A percentile compares a stretch with the other conserved stretches of the same genome.
phyloP scores from a whole-genome alignment of 2,888 invertebrate genomes.

The Cetonia aurata region DNA sequence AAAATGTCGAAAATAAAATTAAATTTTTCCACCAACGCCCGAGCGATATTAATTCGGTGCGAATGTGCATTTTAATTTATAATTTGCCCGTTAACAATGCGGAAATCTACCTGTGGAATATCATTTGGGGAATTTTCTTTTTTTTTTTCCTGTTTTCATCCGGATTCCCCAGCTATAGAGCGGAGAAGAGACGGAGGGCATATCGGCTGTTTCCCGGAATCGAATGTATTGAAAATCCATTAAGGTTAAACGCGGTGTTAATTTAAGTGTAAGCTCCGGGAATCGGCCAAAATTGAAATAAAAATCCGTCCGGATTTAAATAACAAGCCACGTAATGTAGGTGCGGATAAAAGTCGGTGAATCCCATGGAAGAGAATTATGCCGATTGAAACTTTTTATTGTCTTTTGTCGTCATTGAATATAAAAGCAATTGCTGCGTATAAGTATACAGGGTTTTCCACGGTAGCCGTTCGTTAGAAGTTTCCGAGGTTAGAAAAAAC shows the following conservation, averaged over 20 bases:
- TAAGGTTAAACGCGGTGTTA: slow-evolving; percentile 64
- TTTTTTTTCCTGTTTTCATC: background rate
- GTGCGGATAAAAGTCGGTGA: slow-evolving; percentile 57
- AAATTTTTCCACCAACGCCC: slow-evolving; percentile 14
- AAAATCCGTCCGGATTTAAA: slow-evolving; percentile 64
- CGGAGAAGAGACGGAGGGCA: slow-evolving; percentile 5
- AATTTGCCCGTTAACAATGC: slow-evolving; percentile 23
- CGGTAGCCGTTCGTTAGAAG: too few relatives aligned
- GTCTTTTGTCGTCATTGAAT: background rate
- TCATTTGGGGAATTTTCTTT: slow-evolving; percentile 27
- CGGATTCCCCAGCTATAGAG: background rate
- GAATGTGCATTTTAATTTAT: slow-evolving; percentile 30
- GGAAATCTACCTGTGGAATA: slow-evolving; percentile 34
- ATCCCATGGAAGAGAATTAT: slow-evolving; percentile 55
- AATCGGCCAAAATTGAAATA: slow-evolving; percentile 65
- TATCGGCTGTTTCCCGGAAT: slow-evolving; percentile 43
- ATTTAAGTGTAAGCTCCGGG: slow-evolving; percentile 64
- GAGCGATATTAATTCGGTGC: slow-evolving; percentile 14
- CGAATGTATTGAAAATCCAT: slow-evolving; percentile 63
- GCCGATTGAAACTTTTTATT: slow-evolving; percentile 50
- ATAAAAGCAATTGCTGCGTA: too few relatives aligned
- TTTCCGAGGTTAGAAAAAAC: too few relatives aligned
- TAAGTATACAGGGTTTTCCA: too few relatives aligned
- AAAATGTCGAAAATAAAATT: too few relatives aligned
- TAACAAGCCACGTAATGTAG: slow-evolving; percentile 62